Evolutionary conservation across 2,113 vertebrate genomes (phyloP).

Genomic region (Pseudorectes ferrugineus): DNA sequence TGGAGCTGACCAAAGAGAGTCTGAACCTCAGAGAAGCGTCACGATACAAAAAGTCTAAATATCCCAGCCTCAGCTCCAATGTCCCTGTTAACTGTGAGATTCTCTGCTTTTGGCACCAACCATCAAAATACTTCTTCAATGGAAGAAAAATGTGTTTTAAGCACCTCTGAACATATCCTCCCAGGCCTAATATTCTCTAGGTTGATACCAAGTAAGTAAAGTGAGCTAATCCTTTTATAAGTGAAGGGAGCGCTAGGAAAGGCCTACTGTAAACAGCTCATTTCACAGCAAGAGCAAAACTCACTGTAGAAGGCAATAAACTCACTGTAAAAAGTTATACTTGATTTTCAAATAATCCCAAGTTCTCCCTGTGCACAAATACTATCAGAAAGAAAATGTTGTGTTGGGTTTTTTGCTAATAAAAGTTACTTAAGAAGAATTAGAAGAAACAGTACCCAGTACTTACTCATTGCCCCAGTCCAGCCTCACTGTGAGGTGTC

Average conservation of each 20-base stretch:
- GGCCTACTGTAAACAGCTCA: not conserved
- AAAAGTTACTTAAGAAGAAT: not conserved
- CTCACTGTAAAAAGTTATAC: not conserved
- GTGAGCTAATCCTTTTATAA: not conserved
- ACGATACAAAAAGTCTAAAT: not conserved
- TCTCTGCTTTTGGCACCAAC: not conserved
- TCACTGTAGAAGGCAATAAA: not conserved
- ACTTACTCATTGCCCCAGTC: slow-evolving; percentile 99
- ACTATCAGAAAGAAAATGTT: not conserved
- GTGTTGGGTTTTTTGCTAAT: not conserved
- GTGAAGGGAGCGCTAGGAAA: not conserved
- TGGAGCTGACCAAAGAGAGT: not conserved
- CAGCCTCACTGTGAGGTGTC: slow-evolving; percentile 91
- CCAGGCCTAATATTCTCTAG: not conserved
- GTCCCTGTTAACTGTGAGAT: not conserved
- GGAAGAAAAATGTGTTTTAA: not conserved
- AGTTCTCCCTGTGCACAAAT: not conserved
- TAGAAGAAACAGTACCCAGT: not conserved
- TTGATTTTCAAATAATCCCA: not conserved
- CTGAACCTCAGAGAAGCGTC: not conserved
- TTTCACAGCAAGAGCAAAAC: not conserved
- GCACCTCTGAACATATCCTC: not conserved
- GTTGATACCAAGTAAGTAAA: not conserved
- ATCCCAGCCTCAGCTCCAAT: not conserved
- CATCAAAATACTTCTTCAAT: not conserved